These are phyloP conservation scores for Dipodomys ordii DNA, from an alignment of 2,113 vertebrate genomes.

Conservation along the genomic window DNA sequence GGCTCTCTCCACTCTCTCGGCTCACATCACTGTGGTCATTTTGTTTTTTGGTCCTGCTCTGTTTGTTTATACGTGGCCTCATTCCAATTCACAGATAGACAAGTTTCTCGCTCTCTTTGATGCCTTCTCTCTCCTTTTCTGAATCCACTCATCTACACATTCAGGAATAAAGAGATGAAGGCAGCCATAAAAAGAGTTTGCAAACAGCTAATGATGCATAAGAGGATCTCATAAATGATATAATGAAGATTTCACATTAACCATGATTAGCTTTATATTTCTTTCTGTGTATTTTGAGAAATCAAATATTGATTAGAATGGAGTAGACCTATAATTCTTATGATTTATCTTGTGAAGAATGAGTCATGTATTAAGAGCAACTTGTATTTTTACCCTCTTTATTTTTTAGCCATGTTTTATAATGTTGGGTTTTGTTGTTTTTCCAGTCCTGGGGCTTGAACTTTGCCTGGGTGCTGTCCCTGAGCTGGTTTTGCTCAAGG, in stretches of 20 bases:
- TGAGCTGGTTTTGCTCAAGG: no score
- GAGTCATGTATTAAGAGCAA: background rate
- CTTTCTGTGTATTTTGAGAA: background rate
- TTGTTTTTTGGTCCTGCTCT: conserved; percentile 70
- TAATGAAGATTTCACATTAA: background rate
- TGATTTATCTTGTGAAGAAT: background rate
- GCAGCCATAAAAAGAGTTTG: conserved; percentile 59
- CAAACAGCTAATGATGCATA: conserved; percentile 30
- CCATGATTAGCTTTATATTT: background rate
- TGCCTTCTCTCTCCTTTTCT: conserved; percentile 64
- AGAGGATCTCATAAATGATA: conserved; percentile 46
- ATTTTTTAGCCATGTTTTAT: background rate
- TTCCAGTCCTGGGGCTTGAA: no score
- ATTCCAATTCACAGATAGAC: conserved; percentile 54
- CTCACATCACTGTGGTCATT: conserved; percentile 64
- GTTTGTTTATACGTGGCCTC: conserved; percentile 68
- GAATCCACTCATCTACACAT: conserved; percentile 72
- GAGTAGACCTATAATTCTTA: background rate
- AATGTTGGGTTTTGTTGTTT: no score
- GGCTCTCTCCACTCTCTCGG: conserved; percentile 72
- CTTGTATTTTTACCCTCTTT: background rate
- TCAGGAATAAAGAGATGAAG: conserved; percentile 77
- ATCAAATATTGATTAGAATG: background rate
- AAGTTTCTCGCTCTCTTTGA: conserved; percentile 70
- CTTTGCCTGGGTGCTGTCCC: no score